phyloP scores from a whole-genome alignment of 1,140 invertebrate species.

The Apis dorsata region DNA sequence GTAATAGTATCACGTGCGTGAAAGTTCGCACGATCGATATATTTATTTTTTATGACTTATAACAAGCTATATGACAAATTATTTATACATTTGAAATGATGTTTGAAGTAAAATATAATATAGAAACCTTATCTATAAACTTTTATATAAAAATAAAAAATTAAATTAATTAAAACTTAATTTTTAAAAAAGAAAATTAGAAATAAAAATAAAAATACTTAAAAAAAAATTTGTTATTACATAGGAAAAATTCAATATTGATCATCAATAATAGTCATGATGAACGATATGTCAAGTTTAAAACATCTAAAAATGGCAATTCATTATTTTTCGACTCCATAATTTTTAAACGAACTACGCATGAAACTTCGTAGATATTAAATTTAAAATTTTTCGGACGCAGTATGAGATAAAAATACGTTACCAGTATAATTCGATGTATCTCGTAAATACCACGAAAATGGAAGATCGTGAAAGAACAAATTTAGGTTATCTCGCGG shows the following conservation, averaged over 20 bases:
- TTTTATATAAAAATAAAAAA: background rate
- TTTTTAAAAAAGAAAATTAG: too few relatives aligned
- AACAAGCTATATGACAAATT: background rate
- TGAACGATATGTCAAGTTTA: background rate
- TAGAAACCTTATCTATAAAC: background rate
- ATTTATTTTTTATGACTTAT: background rate
- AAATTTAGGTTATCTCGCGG: constrained; percentile 33
- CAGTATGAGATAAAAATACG: constrained; percentile 15
- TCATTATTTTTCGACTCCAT: background rate
- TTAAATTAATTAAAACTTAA: too few relatives aligned
- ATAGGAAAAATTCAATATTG: background rate
- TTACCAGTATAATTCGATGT: constrained; percentile 3
- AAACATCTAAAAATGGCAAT: background rate
- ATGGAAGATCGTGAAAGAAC: constrained; percentile 34
- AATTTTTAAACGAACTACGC: background rate
- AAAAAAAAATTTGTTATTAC: background rate
- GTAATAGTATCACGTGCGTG: constrained; percentile 23
- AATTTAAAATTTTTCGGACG: background rate
- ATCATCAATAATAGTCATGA: too few relatives aligned
- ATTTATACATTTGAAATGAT: background rate
- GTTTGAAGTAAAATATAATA: background rate
- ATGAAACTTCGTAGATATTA: background rate
- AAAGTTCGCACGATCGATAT: constrained; percentile 25
- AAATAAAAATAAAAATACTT: background rate
- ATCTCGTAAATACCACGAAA: constrained; percentile 28